These are phyloP conservation scores for Tachysurus fulvidraco DNA, from an alignment of 2,113 vertebrate species.

Conservation along the genomic window DNA sequence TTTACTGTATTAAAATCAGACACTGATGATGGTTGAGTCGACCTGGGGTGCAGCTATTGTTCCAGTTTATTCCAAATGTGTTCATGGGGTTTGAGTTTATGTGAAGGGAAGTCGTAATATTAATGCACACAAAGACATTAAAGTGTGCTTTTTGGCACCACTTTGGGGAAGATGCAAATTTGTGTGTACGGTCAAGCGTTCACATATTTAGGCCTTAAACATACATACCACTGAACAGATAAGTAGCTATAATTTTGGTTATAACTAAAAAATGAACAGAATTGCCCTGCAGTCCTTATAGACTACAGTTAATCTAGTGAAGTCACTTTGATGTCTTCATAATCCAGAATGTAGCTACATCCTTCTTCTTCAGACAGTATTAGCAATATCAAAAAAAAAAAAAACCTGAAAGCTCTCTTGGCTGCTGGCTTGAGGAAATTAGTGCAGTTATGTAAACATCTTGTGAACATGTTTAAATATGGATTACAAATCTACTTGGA, in stretches of 20 bases:
- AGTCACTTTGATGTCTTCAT: not conserved
- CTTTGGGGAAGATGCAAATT: not conserved
- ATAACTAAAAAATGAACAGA: not conserved
- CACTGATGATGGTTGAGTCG: not conserved
- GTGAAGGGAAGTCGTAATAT: not conserved
- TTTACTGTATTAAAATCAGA: not conserved
- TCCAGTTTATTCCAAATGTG: not conserved
- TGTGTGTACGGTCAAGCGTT: not conserved
- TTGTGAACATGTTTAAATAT: not conserved
- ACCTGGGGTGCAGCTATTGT: not conserved
- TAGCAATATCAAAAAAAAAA: not conserved
- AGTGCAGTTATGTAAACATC: constrained; percentile 10
- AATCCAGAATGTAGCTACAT: not conserved
- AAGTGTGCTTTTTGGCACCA: not conserved
- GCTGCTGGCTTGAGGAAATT: not conserved
- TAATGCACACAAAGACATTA: not conserved
- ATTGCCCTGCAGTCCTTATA: not conserved
- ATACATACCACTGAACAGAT: not conserved
- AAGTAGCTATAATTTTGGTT: not conserved
- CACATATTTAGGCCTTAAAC: not conserved
- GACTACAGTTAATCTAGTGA: not conserved
- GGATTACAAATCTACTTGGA: not conserved
- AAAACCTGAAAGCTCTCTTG: not conserved
- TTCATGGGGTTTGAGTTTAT: not conserved
- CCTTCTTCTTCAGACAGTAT: not conserved